Evolutionary conservation across 2,888 invertebrate species (phyloP).

Genomic region (Caenorhabditis virilis): DNA sequence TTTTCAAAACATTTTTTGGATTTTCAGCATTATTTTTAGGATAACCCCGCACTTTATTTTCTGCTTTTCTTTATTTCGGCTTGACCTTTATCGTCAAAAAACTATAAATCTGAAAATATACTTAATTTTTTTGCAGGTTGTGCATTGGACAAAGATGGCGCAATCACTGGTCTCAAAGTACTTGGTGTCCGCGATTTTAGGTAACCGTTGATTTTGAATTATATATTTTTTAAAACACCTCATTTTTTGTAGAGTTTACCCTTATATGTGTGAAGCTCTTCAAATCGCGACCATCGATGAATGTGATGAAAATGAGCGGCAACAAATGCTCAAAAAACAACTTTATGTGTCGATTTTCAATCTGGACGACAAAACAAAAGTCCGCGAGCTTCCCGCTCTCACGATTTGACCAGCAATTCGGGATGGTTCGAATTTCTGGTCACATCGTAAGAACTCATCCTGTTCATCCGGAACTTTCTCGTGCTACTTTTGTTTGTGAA

Average conservation of each 20-base stretch:
- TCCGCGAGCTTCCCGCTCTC: constrained; percentile 87
- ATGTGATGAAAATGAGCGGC: constrained; percentile 49
- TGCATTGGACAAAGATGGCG: too few relatives aligned
- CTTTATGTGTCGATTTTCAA: constrained; percentile 90
- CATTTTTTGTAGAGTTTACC: constrained; percentile 78
- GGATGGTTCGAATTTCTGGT: constrained; percentile 86
- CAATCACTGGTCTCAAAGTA: too few relatives aligned
- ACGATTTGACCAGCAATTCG: constrained; percentile 95
- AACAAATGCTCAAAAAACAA: constrained; percentile 77
- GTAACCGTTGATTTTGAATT: too few relatives aligned
- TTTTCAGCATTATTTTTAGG: too few relatives aligned
- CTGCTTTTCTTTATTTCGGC: too few relatives aligned
- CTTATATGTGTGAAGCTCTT: constrained; percentile 90
- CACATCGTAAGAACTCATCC: constrained; percentile 92
- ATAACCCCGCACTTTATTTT: too few relatives aligned
- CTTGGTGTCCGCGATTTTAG: constrained; percentile 91
- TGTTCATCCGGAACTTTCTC: constrained; percentile 92
- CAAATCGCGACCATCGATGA: constrained; percentile 51
- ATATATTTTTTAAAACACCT: too few relatives aligned
- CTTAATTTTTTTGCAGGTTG: too few relatives aligned
- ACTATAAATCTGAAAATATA: too few relatives aligned
- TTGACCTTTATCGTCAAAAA: too few relatives aligned
- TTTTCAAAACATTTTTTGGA: too few relatives aligned
- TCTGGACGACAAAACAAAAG: constrained; percentile 84
- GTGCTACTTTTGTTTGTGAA: constrained; percentile 85